Evolutionary conservation across 2,113 vertebrate genomes (phyloP).

Genomic region (Candoia aspera): DNA sequence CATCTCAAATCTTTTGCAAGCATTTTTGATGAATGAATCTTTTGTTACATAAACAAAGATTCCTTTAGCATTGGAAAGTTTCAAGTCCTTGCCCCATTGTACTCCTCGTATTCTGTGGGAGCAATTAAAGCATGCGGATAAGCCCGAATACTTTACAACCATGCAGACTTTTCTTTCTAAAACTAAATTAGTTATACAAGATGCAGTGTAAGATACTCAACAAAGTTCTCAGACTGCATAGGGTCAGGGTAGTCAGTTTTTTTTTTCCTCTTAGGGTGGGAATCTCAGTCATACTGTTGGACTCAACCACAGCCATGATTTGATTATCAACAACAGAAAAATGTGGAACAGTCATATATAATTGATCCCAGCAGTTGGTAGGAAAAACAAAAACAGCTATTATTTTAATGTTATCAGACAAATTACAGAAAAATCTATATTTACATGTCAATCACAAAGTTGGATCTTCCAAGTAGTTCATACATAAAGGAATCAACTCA

Average conservation of each 20-base stretch:
- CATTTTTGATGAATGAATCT: slow-evolving; percentile 44
- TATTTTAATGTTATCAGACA: slow-evolving; percentile 14
- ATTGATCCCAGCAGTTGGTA: background rate
- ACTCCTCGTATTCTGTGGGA: background rate
- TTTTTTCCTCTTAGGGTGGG: background rate
- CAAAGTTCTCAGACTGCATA: background rate
- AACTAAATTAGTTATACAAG: background rate
- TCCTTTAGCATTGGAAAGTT: slow-evolving; percentile 38
- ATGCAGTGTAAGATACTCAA: background rate
- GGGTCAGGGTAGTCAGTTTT: background rate
- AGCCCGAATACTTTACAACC: slow-evolving; percentile 22
- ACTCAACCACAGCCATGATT: slow-evolving; percentile 32
- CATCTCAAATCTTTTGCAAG: background rate
- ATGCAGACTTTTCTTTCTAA: slow-evolving; percentile 1
- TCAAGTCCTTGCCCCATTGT: slow-evolving; percentile 7
- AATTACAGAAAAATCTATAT: background rate
- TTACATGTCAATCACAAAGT: slow-evolving; percentile 6
- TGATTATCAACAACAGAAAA: slow-evolving; percentile 30
- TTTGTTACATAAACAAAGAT: slow-evolving; percentile 59
- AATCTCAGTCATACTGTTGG: slow-evolving; percentile 3
- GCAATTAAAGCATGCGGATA: slow-evolving; percentile 20
- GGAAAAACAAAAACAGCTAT: slow-evolving; percentile 15
- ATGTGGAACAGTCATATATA: background rate
- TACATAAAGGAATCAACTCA: background rate
- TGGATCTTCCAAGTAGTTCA: background rate